Evolutionary conservation across 1,140 invertebrate species (phyloP).

Genomic region (Hetaerina americana): DNA sequence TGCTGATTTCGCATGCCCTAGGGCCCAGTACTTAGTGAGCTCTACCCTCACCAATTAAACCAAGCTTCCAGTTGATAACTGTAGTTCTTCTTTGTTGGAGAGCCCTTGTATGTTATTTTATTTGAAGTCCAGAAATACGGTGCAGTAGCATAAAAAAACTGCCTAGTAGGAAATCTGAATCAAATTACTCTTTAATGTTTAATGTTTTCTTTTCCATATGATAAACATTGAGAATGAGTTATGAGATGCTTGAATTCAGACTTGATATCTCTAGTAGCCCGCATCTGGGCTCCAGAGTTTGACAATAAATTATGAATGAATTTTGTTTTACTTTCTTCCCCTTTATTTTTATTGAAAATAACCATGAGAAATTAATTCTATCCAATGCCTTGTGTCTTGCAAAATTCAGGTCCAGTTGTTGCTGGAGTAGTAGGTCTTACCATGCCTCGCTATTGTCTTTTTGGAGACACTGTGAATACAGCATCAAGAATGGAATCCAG

Average conservation of each 20-base stretch:
- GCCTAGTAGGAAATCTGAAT: no score
- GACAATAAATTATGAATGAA: background rate
- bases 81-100: no score
- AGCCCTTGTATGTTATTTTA: no score
- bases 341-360: background rate
- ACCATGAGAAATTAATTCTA: constrained; percentile 2
- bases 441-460: constrained; percentile 91
- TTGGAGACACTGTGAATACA: constrained; percentile 88
- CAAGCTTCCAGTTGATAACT: no score
- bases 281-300: background rate
- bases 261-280: background rate
- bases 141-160: no score
- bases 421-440: constrained; percentile 93
- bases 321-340: background rate
- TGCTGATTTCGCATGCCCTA: no score
- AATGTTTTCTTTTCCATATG: no score
- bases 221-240: no score
- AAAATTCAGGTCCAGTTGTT: constrained; percentile 69
- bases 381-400: constrained; percentile 17
- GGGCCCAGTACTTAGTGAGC: no score
- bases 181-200: no score
- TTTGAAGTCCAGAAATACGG: no score
- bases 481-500: constrained; percentile 91
- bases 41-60: no score
- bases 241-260: background rate